Evolutionary conservation across 1,140 invertebrate species (phyloP), one percentile per base, ranked within the genome.

Genomic region (Steinernema khuongi): DNA sequence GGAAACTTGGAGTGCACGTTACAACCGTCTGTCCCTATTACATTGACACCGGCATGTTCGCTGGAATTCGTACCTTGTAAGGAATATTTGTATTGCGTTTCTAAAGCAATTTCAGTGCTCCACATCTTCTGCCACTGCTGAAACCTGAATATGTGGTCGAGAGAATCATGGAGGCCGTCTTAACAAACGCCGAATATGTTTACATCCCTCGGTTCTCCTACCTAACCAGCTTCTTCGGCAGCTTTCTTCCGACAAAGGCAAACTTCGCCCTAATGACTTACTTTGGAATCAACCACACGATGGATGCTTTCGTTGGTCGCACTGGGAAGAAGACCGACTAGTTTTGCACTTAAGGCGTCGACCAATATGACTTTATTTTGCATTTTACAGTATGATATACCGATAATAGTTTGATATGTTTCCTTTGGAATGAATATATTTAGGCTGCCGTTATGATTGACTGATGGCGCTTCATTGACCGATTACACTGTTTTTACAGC

Each of bases 31-130:
- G 93, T 85, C 94, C 94, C 0, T 96, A 91, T 87, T 95, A 93
- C 85, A 94, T 96, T 74, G 90, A 92, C 81, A 97, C 94, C 1
- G 94, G 94, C 77, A 94, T 96, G 93, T 96, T 97, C 80, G 91
- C 91, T 30, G 91, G 93, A 76, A 91, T 92, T 31, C 88, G 90
- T 81, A 90, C 92, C 76, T 91, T 91, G 92, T 93, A 86, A 88
- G 86, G 31, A 31, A 26, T 69, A 19, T 50, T 66, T 28, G 71
- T 60, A 7, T 67, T 30, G 1, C n/a, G 36, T 75, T 4, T 77
- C 41, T 77, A 19, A 26, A 4, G 14, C 1, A 66, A 29, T 41
- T 78, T 33, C 67, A 72, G 75, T 68, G 79, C 75, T 85, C 87
- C 70, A 85, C 92, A 91, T 86, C 89, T 93, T 75, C 86, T 95